phyloP scores from a whole-genome alignment of 2,113 vertebrate genomes.

The Geococcyx californianus region DNA sequence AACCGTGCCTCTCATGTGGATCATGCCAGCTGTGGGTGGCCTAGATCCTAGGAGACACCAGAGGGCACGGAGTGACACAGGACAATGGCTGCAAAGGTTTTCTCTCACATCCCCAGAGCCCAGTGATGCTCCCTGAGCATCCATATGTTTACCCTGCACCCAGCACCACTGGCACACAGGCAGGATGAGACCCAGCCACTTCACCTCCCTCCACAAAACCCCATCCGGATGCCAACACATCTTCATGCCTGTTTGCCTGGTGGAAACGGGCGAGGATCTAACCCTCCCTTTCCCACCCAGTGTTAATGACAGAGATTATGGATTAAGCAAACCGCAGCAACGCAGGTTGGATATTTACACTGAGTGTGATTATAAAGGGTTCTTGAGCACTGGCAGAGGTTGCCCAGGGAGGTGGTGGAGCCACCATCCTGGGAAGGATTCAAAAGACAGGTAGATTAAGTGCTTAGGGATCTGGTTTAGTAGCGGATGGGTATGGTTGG shows the following conservation, averaged over 20 bases:
- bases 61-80: accelerated
- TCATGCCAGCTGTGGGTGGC: background rate
- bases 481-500: too few relatives aligned
- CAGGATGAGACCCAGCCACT: background rate
- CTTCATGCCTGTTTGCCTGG: background rate
- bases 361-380: background rate
- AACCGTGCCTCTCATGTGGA: accelerated
- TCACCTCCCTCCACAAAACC: background rate
- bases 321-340: background rate
- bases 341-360: background rate
- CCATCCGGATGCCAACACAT: background rate
- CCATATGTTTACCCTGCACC: accelerated
- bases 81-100: accelerated
- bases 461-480: too few relatives aligned
- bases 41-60: background rate
- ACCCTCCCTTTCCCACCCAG: background rate
- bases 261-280: background rate
- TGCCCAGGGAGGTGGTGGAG: too few relatives aligned
- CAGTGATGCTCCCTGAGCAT: background rate
- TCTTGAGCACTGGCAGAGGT: too few relatives aligned
- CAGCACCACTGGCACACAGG: background rate
- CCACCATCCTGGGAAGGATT: too few relatives aligned
- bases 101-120: background rate
- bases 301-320: background rate
- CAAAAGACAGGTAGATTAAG: too few relatives aligned